Evolutionary conservation across 2,797 vertebrate genomes (phyloP).

Genomic region (Euphonia xanthogaster): DNA sequence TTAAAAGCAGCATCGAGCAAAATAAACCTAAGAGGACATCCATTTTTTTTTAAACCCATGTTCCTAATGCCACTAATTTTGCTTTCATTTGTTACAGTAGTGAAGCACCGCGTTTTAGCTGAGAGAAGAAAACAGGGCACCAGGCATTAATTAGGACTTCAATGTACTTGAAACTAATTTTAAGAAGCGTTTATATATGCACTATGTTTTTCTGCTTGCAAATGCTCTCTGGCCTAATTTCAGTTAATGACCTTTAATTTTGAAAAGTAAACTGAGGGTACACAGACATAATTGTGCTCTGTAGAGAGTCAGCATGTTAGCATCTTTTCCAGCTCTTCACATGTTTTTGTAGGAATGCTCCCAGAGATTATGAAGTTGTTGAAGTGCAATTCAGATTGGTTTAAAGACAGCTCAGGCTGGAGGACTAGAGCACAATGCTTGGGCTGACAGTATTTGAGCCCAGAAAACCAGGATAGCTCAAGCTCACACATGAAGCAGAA

Average conservation of each 20-base stretch:
- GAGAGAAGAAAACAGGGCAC: background rate
- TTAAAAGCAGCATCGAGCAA: background rate
- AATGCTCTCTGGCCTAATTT: background rate
- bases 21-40: background rate
- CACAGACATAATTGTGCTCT: background rate
- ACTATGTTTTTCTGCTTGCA: constrained; percentile 16
- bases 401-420: background rate
- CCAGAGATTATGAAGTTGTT: background rate
- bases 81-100: constrained; percentile 5
- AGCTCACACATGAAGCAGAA: background rate
- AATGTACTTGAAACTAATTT: constrained; percentile 19
- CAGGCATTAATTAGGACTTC: constrained; percentile 39
- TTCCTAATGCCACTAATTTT: constrained; percentile 13
- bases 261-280: constrained; percentile 4
- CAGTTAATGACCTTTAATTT: constrained; percentile 13
- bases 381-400: background rate
- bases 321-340: background rate
- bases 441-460: background rate
- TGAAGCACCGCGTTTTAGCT: constrained; percentile 3
- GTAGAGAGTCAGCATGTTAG: background rate
- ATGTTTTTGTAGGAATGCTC: background rate
- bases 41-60: background rate
- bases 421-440: background rate
- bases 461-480: background rate
- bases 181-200: constrained; percentile 38